phyloP scores from a whole-genome alignment of 2,888 invertebrate species.

The Morpho deidamia region DNA sequence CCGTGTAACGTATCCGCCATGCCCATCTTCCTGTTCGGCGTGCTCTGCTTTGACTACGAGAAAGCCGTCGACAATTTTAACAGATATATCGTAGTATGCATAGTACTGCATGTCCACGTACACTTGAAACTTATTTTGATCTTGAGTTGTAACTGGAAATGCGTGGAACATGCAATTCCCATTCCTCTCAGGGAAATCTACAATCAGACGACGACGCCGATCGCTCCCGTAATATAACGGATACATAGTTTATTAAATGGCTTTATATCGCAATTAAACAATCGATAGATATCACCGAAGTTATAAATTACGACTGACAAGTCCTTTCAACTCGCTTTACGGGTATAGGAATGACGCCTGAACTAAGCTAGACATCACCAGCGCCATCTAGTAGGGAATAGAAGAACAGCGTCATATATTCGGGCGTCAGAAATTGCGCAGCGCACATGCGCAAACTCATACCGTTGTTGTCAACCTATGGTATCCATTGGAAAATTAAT shows the following conservation, averaged over 20 bases:
- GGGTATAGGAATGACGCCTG: neutral
- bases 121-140: constrained; percentile 79
- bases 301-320: neutral
- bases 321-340: neutral
- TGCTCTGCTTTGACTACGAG: constrained; percentile 87
- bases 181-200: too few relatives aligned
- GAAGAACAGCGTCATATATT: constrained; percentile 42
- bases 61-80: constrained; percentile 83
- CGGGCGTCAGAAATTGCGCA: constrained; percentile 33
- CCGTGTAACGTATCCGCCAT: constrained; percentile 85
- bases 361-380: constrained; percentile 1
- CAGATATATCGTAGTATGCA: constrained; percentile 84
- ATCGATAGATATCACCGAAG: too few relatives aligned
- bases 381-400: constrained; percentile 43
- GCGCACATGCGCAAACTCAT: constrained; percentile 1
- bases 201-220: neutral
- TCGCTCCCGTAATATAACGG: neutral
- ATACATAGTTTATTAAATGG: neutral
- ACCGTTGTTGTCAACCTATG: constrained; percentile 35
- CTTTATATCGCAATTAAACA: neutral
- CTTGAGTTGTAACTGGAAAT: constrained; percentile 20
- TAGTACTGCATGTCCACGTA: constrained; percentile 87
- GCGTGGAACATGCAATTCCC: too few relatives aligned
- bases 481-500: constrained; percentile 6
- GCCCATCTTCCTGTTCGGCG: constrained; percentile 87